Conservation (phyloP, 2,113 vertebrate genomes). For the Lophotis ruficrista region DNA sequence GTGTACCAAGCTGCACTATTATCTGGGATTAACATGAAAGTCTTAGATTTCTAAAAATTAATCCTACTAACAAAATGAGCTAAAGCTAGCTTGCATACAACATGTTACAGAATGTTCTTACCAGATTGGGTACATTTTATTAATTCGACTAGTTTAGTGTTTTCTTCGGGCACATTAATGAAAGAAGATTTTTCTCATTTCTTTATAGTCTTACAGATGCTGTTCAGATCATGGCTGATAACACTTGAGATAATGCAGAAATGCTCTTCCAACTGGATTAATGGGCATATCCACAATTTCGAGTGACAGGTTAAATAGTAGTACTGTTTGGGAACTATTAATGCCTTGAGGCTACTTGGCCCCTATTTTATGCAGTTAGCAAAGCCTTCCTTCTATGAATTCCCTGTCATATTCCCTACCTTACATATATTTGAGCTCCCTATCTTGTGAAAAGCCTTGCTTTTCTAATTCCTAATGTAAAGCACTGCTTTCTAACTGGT, state of each 20-base stretch:
- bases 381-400: background rate
- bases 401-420: background rate
- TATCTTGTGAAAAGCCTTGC: background rate
- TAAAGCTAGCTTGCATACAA: background rate
- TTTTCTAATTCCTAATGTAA: background rate
- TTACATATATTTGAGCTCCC: background rate
- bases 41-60: conserved; percentile 28
- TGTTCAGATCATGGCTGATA: background rate
- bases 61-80: conserved; percentile 16
- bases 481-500: background rate
- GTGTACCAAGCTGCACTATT: background rate
- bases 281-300: background rate
- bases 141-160: background rate
- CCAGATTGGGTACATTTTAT: background rate
- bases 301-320: background rate
- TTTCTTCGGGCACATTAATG: background rate
- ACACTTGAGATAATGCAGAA: background rate
- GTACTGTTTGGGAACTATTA: background rate
- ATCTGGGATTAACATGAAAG: conserved; percentile 31
- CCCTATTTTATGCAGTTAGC: background rate
- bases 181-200: background rate
- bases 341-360: background rate
- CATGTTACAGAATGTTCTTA: background rate
- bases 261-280: background rate
- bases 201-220: background rate